These are phyloP conservation scores for Atopsyche davidsoni DNA, from an alignment of 1,140 invertebrate species.

Conservation along the genomic window DNA sequence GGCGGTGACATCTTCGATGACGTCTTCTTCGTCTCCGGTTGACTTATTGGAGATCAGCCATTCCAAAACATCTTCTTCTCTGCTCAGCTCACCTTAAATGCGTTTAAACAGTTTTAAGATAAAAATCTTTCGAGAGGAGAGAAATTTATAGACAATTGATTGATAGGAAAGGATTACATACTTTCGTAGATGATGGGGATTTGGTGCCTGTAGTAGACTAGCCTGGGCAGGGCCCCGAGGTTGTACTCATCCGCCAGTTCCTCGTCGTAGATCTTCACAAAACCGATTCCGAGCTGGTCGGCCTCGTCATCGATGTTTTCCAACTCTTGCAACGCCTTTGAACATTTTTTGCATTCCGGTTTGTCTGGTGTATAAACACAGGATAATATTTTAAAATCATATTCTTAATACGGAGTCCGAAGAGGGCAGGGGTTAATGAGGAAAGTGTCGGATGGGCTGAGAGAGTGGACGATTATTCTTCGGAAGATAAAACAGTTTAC, in stretches of 20 bases:
- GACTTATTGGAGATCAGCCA: constrained; percentile 91
- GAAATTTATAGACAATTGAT: not conserved
- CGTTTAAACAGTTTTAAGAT: not conserved
- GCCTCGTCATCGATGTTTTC: constrained; percentile 95
- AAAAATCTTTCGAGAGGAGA: not conserved
- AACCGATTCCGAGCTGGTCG: constrained; percentile 90
- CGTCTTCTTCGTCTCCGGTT: constrained; percentile 86
- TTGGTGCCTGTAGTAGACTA: constrained; percentile 91
- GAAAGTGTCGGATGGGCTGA: too few relatives aligned
- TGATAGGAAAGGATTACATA: constrained; percentile 48
- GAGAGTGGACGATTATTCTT: too few relatives aligned
- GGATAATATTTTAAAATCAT: too few relatives aligned
- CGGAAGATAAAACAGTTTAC: too few relatives aligned
- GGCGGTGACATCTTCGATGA: constrained; percentile 87
- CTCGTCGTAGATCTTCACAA: constrained; percentile 92
- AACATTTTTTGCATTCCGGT: constrained; percentile 86
- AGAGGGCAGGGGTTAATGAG: too few relatives aligned
- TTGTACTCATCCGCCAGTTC: constrained; percentile 88
- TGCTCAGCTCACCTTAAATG: constrained; percentile 73
- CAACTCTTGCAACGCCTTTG: constrained; percentile 80
- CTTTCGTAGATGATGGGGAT: constrained; percentile 93
- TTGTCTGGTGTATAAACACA: constrained; percentile 60
- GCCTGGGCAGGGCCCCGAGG: constrained; percentile 76
- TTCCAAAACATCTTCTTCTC: constrained; percentile 87
- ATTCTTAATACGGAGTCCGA: too few relatives aligned